Evolutionary conservation across 2,797 vertebrate genomes (phyloP).

Genomic region (Psittacula derbiana): DNA sequence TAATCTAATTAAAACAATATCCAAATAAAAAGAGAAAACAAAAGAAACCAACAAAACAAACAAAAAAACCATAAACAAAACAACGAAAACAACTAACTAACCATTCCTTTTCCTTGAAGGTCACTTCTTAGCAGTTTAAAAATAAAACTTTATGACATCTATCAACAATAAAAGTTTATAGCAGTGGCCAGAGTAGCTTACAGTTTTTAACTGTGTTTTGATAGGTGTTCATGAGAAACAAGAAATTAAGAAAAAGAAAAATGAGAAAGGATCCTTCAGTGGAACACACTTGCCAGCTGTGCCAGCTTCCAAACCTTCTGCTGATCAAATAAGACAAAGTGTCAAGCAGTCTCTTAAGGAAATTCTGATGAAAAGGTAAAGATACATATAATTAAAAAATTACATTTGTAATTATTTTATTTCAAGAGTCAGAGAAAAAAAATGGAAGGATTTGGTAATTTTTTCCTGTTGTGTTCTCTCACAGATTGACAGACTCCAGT

Average conservation of each 20-base stretch:
- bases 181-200: not conserved
- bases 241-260: conserved; percentile 85
- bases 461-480: not conserved
- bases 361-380: conserved; percentile 92
- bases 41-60: not conserved
- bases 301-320: conserved; percentile 87
- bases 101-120: not conserved
- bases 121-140: not conserved
- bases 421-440: not conserved
- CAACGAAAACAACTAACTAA: not conserved
- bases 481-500: conserved; percentile 90
- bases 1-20: not conserved
- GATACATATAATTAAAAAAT: not conserved
- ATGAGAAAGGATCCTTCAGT: conserved; percentile 65
- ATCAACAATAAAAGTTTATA: not conserved
- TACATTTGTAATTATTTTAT: not conserved
- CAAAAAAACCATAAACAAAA: not conserved
- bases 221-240: conserved; percentile 83
- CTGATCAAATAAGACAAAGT: conserved; percentile 93
- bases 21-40: not conserved
- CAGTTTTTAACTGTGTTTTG: not conserved
- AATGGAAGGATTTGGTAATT: not conserved
- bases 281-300: conserved; percentile 54
- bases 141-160: not conserved
- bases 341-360: conserved; percentile 95